Evolutionary conservation across 2,888 invertebrate species (phyloP).

Genomic region (Cheilosia vulpina): DNA sequence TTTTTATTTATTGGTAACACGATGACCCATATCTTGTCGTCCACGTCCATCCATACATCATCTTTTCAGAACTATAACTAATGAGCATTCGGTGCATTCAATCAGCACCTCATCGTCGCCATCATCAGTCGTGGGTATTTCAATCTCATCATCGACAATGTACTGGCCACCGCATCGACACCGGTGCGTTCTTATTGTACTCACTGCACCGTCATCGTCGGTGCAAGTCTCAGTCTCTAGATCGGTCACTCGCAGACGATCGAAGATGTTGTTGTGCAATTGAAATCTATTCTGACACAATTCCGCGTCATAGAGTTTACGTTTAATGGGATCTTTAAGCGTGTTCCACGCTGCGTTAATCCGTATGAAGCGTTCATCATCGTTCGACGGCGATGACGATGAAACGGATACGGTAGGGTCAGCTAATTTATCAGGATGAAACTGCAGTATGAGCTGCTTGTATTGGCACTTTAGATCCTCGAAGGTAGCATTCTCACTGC

Average conservation of each 20-base stretch:
- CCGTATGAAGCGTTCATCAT: constrained; percentile 82
- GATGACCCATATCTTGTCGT: constrained; percentile 52
- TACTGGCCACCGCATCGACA: constrained; percentile 89
- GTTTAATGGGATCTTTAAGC: constrained; percentile 85
- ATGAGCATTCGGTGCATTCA: constrained; percentile 90
- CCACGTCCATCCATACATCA: constrained; percentile 50
- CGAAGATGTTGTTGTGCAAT: constrained; percentile 86
- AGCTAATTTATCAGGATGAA: constrained; percentile 83
- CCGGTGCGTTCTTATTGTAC: constrained; percentile 82
- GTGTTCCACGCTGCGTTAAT: constrained; percentile 90
- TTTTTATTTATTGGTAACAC: constrained; percentile 60
- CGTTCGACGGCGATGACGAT: constrained; percentile 27
- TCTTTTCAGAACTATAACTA: constrained; percentile 85
- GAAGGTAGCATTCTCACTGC: constrained; percentile 77
- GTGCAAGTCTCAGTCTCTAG: constrained; percentile 85
- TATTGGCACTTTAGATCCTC: constrained; percentile 82
- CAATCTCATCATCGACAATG: constrained; percentile 78
- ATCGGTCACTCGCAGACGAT: constrained; percentile 83
- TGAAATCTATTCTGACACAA: constrained; percentile 86
- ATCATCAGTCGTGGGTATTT: constrained; percentile 66
- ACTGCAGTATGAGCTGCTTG: constrained; percentile 82
- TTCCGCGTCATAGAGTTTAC: constrained; percentile 88
- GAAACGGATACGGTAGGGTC: constrained; percentile 54
- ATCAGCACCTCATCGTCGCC: constrained; percentile 84
- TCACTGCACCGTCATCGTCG: constrained; percentile 56